Conservation (phyloP, 2,797 vertebrate species). For the Catharus ustulatus region DNA sequence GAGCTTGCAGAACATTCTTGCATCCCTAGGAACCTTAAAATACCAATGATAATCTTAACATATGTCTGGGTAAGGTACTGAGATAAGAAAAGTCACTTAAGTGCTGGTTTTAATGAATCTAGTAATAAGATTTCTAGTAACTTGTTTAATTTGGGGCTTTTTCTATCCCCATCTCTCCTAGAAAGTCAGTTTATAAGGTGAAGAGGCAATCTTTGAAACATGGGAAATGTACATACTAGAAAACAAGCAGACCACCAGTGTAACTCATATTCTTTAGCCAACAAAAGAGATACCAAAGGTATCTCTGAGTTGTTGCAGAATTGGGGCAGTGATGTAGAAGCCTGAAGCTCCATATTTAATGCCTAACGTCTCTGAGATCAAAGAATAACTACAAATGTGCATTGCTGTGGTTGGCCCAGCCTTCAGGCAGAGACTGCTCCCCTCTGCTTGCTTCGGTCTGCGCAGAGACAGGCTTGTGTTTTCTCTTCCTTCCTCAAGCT, state of each 20-base stretch:
- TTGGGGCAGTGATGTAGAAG: not conserved
- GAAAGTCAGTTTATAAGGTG: not conserved
- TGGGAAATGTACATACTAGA: not conserved
- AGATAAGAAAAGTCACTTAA: not conserved
- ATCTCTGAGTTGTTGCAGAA: not conserved
- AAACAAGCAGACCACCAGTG: not conserved
- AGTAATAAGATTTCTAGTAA: not conserved
- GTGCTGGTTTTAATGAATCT: not conserved
- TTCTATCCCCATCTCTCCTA: not conserved
- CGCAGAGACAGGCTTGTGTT: not conserved
- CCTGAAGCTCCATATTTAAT: not conserved
- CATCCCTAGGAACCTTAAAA: not conserved
- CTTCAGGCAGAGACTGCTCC: not conserved
- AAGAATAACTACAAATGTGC: not conserved
- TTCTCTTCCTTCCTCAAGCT: not conserved
- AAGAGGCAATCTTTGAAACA: not conserved
- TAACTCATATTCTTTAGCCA: not conserved
- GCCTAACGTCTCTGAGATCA: not conserved
- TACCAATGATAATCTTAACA: not conserved
- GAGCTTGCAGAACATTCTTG: not conserved
- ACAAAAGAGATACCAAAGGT: not conserved
- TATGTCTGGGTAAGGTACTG: not conserved
- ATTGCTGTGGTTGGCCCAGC: not conserved
- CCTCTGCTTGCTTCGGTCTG: not conserved
- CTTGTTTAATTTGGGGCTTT: rapidly evolving